These are phyloP conservation scores for Montifringilla adamsi DNA, from an alignment of 2,113 vertebrate species.

Conservation along the genomic window DNA sequence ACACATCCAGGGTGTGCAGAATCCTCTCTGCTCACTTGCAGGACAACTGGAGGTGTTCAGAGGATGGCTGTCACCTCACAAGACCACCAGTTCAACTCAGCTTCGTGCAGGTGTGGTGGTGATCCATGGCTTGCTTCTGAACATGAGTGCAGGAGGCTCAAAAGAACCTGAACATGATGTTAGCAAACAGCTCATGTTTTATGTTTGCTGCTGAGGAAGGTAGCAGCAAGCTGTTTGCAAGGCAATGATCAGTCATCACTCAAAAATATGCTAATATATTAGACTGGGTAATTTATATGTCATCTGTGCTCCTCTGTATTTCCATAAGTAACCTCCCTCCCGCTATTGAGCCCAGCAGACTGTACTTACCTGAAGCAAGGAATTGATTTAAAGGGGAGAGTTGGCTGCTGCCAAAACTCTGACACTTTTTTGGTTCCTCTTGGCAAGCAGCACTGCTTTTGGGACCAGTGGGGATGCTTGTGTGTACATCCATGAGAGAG, in stretches of 20 bases:
- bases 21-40: neutral
- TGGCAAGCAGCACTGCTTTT: neutral
- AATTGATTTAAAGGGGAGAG: neutral
- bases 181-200: neutral
- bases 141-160: neutral
- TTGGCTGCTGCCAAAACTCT: neutral
- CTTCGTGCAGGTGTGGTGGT: neutral
- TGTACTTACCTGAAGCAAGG: neutral
- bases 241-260: neutral
- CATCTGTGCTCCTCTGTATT: neutral
- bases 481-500: neutral
- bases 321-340: neutral
- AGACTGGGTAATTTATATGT: neutral
- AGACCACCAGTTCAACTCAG: neutral
- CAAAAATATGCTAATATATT: neutral
- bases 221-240: constrained; percentile 4
- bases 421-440: neutral
- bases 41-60: neutral
- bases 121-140: neutral
- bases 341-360: neutral
- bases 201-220: neutral
- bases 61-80: neutral
- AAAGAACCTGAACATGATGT: neutral
- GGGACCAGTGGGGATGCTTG: neutral
- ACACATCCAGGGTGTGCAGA: fast-evolving